Evolutionary conservation across 2,113 vertebrate species (phyloP).

Genomic region (Eptesicus fuscus): DNA sequence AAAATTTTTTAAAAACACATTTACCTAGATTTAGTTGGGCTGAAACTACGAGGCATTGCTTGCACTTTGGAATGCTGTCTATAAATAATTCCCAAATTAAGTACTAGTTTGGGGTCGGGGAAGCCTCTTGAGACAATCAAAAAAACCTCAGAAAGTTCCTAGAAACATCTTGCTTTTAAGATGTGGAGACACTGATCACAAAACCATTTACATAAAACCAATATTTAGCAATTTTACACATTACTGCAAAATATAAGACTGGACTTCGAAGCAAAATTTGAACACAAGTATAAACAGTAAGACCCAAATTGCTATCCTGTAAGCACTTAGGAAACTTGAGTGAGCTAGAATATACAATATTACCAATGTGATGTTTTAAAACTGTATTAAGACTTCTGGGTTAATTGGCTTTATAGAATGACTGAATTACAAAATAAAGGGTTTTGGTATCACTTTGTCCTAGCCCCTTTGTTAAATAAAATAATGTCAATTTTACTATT

Average conservation of each 20-base stretch:
- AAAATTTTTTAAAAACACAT: not conserved
- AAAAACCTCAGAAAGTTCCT: not conserved
- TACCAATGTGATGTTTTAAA: not conserved
- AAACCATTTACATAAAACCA: not conserved
- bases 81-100: not conserved
- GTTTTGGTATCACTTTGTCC: not conserved
- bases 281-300: not conserved
- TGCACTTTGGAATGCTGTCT: not conserved
- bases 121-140: not conserved
- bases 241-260: not conserved
- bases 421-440: not conserved
- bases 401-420: not conserved
- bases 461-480: constrained; percentile 27
- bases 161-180: not conserved
- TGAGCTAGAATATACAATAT: not conserved
- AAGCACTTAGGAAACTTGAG: not conserved
- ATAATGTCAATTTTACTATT: not conserved
- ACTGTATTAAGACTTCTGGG: not conserved
- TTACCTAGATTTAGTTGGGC: not conserved
- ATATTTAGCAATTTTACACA: not conserved
- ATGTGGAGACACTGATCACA: not conserved
- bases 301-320: not conserved
- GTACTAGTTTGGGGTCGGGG: not conserved
- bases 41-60: not conserved
- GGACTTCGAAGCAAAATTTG: not conserved